Conservation (phyloP, 2,888 invertebrate species). For the Eupithecia insigniata region DNA sequence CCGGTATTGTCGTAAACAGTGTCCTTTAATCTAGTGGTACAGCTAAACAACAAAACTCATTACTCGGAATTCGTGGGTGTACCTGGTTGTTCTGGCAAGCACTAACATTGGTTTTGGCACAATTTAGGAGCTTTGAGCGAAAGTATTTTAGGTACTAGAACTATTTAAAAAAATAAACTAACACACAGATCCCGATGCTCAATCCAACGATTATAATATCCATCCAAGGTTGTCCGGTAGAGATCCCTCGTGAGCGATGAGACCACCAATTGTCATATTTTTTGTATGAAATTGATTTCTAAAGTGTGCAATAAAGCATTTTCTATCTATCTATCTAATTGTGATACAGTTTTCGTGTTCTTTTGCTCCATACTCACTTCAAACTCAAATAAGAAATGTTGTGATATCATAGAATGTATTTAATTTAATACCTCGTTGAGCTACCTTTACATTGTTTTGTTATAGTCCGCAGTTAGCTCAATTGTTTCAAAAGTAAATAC, state of each 20-base stretch:
- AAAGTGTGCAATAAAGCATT: too few relatives aligned
- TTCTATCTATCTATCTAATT: too few relatives aligned
- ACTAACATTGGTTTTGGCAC: constrained; percentile 53
- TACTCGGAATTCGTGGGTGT: constrained; percentile 74
- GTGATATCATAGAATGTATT: background rate
- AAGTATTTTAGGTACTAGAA: background rate
- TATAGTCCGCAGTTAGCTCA: too few relatives aligned
- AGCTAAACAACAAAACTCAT: constrained; percentile 82
- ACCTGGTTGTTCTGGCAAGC: constrained; percentile 72
- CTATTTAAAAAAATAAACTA: background rate
- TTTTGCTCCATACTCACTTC: background rate
- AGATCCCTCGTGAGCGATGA: too few relatives aligned
- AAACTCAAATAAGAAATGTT: background rate
- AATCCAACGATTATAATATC: too few relatives aligned
- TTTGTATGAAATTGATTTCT: too few relatives aligned
- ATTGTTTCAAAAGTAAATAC: too few relatives aligned
- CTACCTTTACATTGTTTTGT: too few relatives aligned
- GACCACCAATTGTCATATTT: too few relatives aligned
- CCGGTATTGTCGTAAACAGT: constrained; percentile 62
- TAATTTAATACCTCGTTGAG: too few relatives aligned
- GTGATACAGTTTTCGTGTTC: background rate
- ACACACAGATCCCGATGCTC: too few relatives aligned
- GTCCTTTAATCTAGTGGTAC: constrained; percentile 74
- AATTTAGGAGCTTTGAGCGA: constrained; percentile 43
- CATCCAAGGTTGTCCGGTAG: too few relatives aligned